Conservation (phyloP, 2,113 vertebrate genomes). For the Tautogolabrus adspersus region DNA sequence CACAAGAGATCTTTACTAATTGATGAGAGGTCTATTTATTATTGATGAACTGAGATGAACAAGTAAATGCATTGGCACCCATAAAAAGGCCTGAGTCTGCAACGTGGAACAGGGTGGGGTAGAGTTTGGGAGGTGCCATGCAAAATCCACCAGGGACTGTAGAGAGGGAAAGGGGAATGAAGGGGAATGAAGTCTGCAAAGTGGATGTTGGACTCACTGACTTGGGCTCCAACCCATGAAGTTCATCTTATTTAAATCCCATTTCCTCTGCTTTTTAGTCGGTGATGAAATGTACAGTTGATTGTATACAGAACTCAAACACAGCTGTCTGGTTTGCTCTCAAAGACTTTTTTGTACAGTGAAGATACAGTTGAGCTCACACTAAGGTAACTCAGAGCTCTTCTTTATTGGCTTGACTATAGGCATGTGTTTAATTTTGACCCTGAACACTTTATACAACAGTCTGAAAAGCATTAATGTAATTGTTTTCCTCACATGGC, state of each 20-base stretch:
- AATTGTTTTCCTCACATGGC: slow-evolving; percentile 10
- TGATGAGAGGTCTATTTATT: slow-evolving; percentile 76
- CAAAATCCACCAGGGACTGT: slow-evolving; percentile 8
- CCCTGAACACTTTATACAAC: slow-evolving; percentile 16
- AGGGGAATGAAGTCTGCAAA: slow-evolving; percentile 4
- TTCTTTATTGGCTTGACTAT: slow-evolving; percentile 22
- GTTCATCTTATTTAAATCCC: slow-evolving; percentile 10
- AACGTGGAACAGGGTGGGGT: slow-evolving; percentile 18
- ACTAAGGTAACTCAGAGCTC: slow-evolving; percentile 7
- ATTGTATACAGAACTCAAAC: not conserved
- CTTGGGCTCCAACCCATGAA: not conserved
- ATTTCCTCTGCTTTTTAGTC: not conserved
- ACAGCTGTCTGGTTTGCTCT: not conserved
- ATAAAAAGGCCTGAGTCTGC: slow-evolving; percentile 61
- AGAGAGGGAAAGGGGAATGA: not conserved
- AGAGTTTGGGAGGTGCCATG: slow-evolving; percentile 35
- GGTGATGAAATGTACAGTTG: not conserved
- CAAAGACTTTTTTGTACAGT: not conserved
- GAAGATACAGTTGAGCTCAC: slow-evolving; percentile 13
- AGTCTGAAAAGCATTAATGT: not conserved
- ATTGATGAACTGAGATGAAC: slow-evolving; percentile 79
- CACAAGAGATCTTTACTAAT: slow-evolving; percentile 79
- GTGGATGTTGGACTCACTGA: slow-evolving; percentile 7
- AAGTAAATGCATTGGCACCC: slow-evolving; percentile 75
- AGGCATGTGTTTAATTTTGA: slow-evolving; percentile 15